Percentiles rank a stretch among this genome's conserved stretches.
Evolutionary conservation across 2,888 invertebrate species (phyloP).

Genomic region (Blera fallax): DNA sequence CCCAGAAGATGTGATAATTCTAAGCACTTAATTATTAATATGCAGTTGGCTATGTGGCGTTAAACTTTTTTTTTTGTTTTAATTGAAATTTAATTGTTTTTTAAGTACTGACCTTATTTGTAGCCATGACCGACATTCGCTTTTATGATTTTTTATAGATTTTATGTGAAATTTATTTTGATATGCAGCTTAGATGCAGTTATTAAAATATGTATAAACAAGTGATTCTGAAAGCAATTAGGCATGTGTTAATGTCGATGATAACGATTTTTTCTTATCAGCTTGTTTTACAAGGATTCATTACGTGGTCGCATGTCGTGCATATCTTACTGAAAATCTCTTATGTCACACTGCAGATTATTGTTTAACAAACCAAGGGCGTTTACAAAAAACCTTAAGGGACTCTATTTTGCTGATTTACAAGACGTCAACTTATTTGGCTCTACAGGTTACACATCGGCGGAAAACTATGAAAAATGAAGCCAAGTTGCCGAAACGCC

Average conservation of each 20-base stretch:
- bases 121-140: conserved; percentile 40
- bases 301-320: no score
- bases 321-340: no score
- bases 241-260: background rate
- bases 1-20: conserved; percentile 60
- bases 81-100: conserved; percentile 69
- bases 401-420: no score
- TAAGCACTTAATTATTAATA: conserved; percentile 56
- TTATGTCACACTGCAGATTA: no score
- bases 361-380: no score
- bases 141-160: conserved; percentile 33
- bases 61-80: conserved; percentile 12
- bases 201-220: conserved; percentile 1
- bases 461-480: no score
- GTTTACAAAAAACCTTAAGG: no score
- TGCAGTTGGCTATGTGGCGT: conserved; percentile 19
- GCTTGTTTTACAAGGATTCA: background rate
- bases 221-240: conserved; percentile 8
- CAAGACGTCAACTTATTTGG: no score
- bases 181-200: conserved; percentile 20
- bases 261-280: background rate
- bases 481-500: no score
- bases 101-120: conserved; percentile 69
- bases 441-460: no score
- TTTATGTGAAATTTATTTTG: conserved; percentile 21